Percentiles rank a stretch among this genome's conserved stretches.
phyloP scores from a whole-genome alignment of 2,888 invertebrate species.

The Plagodis pulveraria region DNA sequence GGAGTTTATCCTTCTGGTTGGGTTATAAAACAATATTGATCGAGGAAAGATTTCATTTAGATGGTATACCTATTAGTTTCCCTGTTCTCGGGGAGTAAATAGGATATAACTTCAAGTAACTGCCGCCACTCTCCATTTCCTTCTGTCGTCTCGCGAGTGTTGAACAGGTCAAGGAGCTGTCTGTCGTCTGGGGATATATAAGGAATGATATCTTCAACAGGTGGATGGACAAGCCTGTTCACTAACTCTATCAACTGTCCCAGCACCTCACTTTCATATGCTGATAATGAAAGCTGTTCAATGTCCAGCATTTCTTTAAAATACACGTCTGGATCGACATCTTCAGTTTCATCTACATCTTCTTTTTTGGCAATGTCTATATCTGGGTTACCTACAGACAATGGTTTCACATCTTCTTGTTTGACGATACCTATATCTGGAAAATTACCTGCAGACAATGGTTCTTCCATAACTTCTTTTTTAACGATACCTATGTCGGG shows the following conservation, averaged over 20 bases:
- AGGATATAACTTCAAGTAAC: constrained; percentile 11
- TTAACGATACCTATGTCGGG: too few species aligned
- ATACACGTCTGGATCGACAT: not conserved
- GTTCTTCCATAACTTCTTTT: constrained; percentile 2
- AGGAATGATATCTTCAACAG: constrained; percentile 2
- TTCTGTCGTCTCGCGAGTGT: constrained; percentile 2
- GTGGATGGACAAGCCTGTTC: constrained; percentile 3
- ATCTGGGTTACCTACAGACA: not conserved
- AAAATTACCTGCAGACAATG: constrained; percentile 1
- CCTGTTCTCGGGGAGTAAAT: not conserved
- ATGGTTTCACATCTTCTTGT: not conserved
- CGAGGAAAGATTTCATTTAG: too few species aligned
- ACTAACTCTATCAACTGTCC: constrained; percentile 14
- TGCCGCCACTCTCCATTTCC: constrained; percentile 3
- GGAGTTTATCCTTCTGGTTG: too few species aligned
- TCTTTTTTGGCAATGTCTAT: too few species aligned
- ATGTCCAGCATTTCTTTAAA: constrained; percentile 20
- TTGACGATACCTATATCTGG: not conserved
- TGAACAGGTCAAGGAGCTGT: constrained; percentile 8
- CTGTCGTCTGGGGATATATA: constrained; percentile 6
- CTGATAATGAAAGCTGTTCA: constrained; percentile 1
- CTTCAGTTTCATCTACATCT: not conserved
- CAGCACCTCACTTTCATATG: constrained; percentile 10
- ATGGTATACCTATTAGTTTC: too few species aligned
- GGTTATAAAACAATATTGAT: too few species aligned